Conservation (phyloP, 1,140 invertebrate genomes). For the Macrostomum lignano region DNA sequence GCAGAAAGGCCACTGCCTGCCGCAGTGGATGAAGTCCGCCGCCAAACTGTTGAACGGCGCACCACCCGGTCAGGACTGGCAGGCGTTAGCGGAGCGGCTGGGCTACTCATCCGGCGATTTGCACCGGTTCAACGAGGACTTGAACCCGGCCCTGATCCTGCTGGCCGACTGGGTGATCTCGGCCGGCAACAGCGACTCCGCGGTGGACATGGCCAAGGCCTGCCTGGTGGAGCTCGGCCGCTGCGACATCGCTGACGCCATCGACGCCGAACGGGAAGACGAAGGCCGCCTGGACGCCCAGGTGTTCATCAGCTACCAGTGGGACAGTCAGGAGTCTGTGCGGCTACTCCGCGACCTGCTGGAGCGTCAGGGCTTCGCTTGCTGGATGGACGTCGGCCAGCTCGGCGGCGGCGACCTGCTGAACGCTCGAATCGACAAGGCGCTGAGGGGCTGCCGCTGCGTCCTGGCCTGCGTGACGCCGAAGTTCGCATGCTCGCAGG, state of each 20-base stretch:
- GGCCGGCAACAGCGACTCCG: constrained; percentile 27
- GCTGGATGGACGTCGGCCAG: constrained; percentile 31
- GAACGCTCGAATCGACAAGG: constrained; percentile 27
- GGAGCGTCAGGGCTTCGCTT: constrained; percentile 24
- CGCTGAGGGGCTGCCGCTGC: constrained; percentile 18
- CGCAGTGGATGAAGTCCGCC: constrained; percentile 24
- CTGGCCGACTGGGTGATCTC: constrained; percentile 28
- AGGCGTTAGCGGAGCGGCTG: constrained; percentile 20
- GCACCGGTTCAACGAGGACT: constrained; percentile 25
- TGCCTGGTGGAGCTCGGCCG: constrained; percentile 24
- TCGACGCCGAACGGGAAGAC: constrained; percentile 19
- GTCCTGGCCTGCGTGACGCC: constrained; percentile 26
- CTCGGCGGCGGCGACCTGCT: constrained; percentile 28
- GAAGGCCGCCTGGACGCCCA: not conserved
- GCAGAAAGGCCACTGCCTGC: constrained; percentile 10
- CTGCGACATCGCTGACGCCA: constrained; percentile 23
- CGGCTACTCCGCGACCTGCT: constrained; percentile 17
- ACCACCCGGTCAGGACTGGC: constrained; percentile 24
- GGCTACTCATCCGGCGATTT: constrained; percentile 12
- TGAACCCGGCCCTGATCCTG: constrained; percentile 24
- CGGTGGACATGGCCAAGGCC: constrained; percentile 25
- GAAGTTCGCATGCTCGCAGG: constrained; percentile 26
- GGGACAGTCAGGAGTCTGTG: constrained; percentile 26
- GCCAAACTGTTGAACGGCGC: constrained; percentile 25
- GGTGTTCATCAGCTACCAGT: constrained; percentile 15